Base-by-base conservation (phyloP, 1,140 invertebrate genomes). In the Lordiphosa stackelbergi region DNA sequence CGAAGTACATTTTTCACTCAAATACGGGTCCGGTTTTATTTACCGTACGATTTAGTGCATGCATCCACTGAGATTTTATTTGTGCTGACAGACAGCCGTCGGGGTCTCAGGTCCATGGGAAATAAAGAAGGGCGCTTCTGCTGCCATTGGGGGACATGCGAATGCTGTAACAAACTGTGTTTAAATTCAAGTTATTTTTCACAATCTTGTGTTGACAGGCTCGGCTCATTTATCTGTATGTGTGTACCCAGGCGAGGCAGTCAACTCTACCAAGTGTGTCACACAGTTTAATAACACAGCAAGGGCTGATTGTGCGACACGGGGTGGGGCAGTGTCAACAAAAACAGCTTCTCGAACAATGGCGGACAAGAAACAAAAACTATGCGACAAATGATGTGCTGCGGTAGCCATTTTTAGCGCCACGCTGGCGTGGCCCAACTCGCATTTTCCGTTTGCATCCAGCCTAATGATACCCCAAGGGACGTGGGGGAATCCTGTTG, bases 301-400 rank as follows among this genome's bases (percentile, higher is more conserved):
- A 24, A 31, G 34, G 13, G 41, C 11, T 34, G 43, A 64, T 38
- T 56, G 45, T 8, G n/a, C 22, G 8, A 34, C 9, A 22, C 24
- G 28, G 28, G 34, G 28, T n/a, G 36, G 24, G 28, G 16, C 35
- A 16, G 35, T 9, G 58, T 55, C 51, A 69, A 57, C 35, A 48
- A 47, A 53, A 66, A 61, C 46, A 62, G 52, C 9, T 45, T 11
- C 13, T 22, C 46, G 38, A 68, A 71, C 65, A 69, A 69, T 64
- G 59, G 46, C 35, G 36, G 28, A 34, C 37, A 36, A 47, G 52
- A 62, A 38, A 57, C 47, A 66, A 66, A 70, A 66, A 66, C 53
- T 58, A 70, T 66, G 68, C 63, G 58, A 71, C 59, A 71, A 71
- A 71, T 71, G 57, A 71, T 71, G 42, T 69, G 69, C 69, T 71